phyloP scores from a whole-genome alignment of 2,797 vertebrate genomes.

The Micromesistius poutassou region DNA sequence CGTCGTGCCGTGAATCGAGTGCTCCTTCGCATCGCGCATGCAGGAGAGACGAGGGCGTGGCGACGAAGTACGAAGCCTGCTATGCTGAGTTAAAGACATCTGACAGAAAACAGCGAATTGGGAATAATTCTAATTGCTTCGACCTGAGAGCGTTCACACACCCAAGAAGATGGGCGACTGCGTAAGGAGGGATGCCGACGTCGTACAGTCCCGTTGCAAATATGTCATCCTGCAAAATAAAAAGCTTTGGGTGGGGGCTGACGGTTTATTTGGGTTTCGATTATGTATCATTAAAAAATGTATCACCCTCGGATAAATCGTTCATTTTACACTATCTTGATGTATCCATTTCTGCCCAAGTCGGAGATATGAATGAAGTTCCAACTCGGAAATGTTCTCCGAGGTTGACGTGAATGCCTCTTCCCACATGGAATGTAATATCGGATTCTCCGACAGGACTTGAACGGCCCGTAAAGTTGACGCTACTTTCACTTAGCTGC shows the following conservation, averaged over 20 bases:
- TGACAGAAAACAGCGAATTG: background rate
- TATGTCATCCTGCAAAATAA: background rate
- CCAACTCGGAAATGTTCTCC: background rate
- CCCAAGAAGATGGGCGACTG: background rate
- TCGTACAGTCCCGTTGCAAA: background rate
- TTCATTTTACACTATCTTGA: background rate
- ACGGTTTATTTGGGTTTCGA: background rate
- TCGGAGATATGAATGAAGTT: background rate
- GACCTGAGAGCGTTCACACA: background rate
- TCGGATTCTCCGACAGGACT: background rate
- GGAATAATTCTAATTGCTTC: background rate
- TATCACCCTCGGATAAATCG: background rate
- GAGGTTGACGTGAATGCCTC: background rate
- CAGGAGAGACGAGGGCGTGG: background rate
- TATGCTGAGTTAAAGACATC: background rate
- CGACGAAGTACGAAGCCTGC: background rate
- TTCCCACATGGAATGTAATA: background rate
- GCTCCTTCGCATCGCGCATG: background rate
- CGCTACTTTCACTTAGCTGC: background rate
- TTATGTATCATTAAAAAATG: background rate
- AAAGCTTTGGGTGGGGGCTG: background rate
- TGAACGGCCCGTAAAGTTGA: background rate
- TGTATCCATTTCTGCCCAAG: background rate
- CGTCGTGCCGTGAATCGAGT: background rate
- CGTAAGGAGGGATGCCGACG: background rate